Conservation (phyloP, 2,888 invertebrate genomes). For the Caenorhabditis becei region DNA sequence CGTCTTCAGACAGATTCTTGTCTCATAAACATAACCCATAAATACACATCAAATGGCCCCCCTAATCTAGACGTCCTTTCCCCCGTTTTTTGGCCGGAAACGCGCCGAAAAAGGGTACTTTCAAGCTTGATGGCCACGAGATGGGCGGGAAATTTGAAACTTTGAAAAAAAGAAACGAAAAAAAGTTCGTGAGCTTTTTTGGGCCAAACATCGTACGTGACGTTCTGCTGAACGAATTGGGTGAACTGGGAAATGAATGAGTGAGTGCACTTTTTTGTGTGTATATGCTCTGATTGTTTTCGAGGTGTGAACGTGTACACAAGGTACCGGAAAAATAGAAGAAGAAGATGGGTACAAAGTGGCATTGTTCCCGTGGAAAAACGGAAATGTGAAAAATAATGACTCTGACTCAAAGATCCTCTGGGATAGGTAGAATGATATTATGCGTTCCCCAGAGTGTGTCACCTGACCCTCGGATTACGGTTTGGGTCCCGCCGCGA, state of each 20-base stretch:
- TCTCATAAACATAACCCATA: not conserved
- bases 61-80: not conserved
- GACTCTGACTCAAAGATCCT: too few relatives aligned
- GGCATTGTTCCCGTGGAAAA: too few relatives aligned
- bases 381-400: too few relatives aligned
- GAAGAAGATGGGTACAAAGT: too few relatives aligned
- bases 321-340: too few relatives aligned
- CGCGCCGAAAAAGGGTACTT: not conserved
- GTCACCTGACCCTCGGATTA: too few relatives aligned
- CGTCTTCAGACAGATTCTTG: not conserved
- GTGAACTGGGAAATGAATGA: too few relatives aligned
- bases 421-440: too few relatives aligned
- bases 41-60: not conserved
- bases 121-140: not conserved
- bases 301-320: too few relatives aligned
- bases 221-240: not conserved
- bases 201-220: not conserved
- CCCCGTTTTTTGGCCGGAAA: not conserved
- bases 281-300: not conserved
- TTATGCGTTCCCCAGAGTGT: too few relatives aligned
- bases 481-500: too few relatives aligned
- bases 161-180: not conserved
- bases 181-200: not conserved
- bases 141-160: constrained; percentile 2
- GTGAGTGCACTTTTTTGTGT: too few relatives aligned